Evolutionary conservation across 1,140 invertebrate species (phyloP), one percentile per base, ranked within the genome.

Genomic region (Drosophila leontia): DNA sequence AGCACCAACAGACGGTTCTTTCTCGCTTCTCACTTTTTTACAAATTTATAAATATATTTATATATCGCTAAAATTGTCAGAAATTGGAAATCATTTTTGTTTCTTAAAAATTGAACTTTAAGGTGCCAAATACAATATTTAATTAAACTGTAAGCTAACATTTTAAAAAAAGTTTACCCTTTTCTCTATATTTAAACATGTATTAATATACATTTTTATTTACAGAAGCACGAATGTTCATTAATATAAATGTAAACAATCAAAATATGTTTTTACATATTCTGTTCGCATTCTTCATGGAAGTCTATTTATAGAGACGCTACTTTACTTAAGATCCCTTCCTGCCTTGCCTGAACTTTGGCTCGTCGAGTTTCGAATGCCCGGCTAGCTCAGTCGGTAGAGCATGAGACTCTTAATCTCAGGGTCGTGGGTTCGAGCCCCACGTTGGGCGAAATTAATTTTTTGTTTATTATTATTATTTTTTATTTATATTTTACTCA

Each of bases 351-450:
- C 34, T 0, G 17, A 23, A 15, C 13, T 37, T 55, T 37, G 34
- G 34, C 17, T 2, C 7, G 7, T 0, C 0, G 12, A 37, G 4
- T 1, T 8, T 0, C 17, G 5, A 9, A 6, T 84, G 96, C 95
- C 95, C 95, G 95, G 95, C 95, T 96, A 96, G 96, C 96, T 96
- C 95, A 96, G 95, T 97, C 96, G 96, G 96, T 97, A 97, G 96
- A 97, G 96, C 96, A 97, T 96, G 96, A 96, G 96, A 96, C 96
- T 97, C 96, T 97, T 97, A 97, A 97, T 96, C 96, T 96, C 96
- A 96, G 96, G 96, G 96, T 97, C 96, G 96, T 96, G 96, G 96
- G 96, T 97, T 97, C 96, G 96, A 97, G 96, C 96, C 96, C 96
- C 96, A 96, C 96, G 96, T 97, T 96, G 96, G 96, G 96, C 96